Evolutionary conservation across 2,113 vertebrate species (phyloP).

Genomic region (Empidonax traillii): DNA sequence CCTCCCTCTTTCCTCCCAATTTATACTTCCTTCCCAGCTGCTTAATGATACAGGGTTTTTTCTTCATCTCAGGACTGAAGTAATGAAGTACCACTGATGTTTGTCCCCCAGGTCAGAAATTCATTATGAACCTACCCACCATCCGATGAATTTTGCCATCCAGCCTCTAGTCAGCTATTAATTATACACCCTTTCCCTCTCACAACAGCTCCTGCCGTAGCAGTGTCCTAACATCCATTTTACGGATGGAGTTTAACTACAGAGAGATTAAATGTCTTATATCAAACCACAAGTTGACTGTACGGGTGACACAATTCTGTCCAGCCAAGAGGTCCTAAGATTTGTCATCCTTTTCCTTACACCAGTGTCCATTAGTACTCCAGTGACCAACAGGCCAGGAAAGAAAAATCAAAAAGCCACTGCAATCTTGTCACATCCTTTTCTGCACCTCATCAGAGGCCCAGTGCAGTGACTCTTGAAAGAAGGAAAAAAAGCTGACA

Average conservation of each 20-base stretch:
- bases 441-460: neutral
- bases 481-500: neutral
- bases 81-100: conserved; percentile 36
- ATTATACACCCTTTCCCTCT: conserved; percentile 21
- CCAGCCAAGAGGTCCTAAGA: neutral
- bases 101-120: conserved; percentile 51
- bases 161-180: conserved; percentile 52
- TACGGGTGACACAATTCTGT: neutral
- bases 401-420: neutral
- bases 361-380: neutral
- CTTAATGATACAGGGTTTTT: neutral
- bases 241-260: neutral
- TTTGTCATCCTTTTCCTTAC: neutral
- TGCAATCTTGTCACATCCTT: neutral
- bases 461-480: neutral
- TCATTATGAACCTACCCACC: conserved; percentile 28
- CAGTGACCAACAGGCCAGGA: neutral
- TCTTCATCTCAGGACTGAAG: conserved; percentile 13
- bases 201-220: neutral
- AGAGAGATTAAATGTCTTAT: conserved; percentile 11
- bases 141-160: conserved; percentile 30
- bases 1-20: neutral
- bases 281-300: neutral
- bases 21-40: neutral
- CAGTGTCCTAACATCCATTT: conserved; percentile 17